phyloP scores from a whole-genome alignment of 2,113 vertebrate genomes.

The Phalacrocorax pelagicus region DNA sequence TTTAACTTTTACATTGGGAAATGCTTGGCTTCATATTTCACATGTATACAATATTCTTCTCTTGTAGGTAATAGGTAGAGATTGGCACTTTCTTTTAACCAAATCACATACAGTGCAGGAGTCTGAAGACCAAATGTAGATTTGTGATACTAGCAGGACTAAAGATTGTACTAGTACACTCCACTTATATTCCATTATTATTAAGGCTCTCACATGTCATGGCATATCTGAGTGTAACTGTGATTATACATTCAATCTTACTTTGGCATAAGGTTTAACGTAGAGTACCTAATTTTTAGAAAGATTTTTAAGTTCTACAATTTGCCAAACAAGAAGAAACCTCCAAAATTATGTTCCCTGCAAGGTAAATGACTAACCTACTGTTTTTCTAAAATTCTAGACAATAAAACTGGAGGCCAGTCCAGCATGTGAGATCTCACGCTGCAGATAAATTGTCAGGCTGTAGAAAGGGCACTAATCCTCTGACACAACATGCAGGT shows the following conservation, averaged over 20 bases:
- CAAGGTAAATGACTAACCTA: neutral
- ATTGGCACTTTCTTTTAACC: neutral
- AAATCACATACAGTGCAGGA: neutral
- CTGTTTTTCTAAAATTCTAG: neutral
- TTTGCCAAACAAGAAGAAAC: neutral
- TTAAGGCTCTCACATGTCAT: neutral
- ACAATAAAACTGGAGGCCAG: neutral
- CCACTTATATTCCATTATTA: neutral
- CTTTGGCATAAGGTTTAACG: neutral
- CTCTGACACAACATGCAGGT: neutral
- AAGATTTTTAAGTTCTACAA: neutral
- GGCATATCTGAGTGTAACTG: neutral
- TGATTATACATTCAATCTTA: neutral
- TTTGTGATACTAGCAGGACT: neutral
- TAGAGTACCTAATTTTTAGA: neutral
- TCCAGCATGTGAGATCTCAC: neutral
- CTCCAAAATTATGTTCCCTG: neutral
- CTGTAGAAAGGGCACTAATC: neutral
- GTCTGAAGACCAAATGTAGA: neutral
- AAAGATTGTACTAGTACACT: neutral
- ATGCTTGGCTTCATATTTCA: neutral
- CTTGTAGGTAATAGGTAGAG: neutral
- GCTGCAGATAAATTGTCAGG: neutral
- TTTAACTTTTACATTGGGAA: neutral
- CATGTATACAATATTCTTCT: neutral